Percentiles rank a stretch among this genome's conserved stretches.
These are phyloP conservation scores for Drosophila sucinea DNA, from an alignment of 1,140 invertebrate species.

Conservation along the genomic window DNA sequence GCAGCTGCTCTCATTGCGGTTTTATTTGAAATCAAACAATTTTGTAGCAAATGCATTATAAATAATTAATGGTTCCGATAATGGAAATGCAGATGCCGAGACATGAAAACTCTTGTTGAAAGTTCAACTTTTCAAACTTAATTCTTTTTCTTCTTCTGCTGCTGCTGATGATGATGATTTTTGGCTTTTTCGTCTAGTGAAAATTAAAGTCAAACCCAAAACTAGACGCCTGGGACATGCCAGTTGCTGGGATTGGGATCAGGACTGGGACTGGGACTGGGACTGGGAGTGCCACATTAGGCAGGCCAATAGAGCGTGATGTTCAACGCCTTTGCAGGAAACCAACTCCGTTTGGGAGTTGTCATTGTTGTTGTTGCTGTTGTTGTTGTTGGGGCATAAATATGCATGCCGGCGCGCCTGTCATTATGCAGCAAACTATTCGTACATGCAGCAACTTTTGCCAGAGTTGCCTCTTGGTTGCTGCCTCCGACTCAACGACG, in stretches of 20 bases:
- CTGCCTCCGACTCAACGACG: background rate
- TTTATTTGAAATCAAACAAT: slow-evolving; percentile 53
- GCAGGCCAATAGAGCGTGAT: slow-evolving; percentile 61
- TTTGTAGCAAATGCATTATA: slow-evolving; percentile 48
- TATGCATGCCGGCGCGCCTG: slow-evolving; percentile 68
- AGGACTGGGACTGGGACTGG: background rate
- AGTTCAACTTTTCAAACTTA: background rate
- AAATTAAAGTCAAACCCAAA: slow-evolving; percentile 16
- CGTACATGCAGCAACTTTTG: slow-evolving; percentile 72
- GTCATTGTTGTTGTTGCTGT: slow-evolving; percentile 6
- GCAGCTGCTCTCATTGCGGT: slow-evolving; percentile 45
- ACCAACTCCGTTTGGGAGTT: slow-evolving; percentile 13
- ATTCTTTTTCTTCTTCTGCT: background rate
- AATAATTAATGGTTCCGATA: slow-evolving; percentile 43
- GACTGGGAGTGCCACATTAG: slow-evolving; percentile 43
- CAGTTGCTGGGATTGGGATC: background rate
- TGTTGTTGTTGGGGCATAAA: slow-evolving; percentile 47
- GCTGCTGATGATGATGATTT: slow-evolving; percentile 5
- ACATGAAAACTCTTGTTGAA: slow-evolving; percentile 5
- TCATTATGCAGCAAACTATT: slow-evolving; percentile 76
- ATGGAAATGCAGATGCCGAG: slow-evolving; percentile 5
- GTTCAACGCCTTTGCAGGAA: slow-evolving; percentile 41
- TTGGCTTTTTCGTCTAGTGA: slow-evolving; percentile 10
- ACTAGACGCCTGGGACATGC: slow-evolving; percentile 6
- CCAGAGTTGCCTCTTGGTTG: slow-evolving; percentile 51